phyloP scores from a whole-genome alignment of 2,888 invertebrate genomes.

The Yponomeuta evonymella region DNA sequence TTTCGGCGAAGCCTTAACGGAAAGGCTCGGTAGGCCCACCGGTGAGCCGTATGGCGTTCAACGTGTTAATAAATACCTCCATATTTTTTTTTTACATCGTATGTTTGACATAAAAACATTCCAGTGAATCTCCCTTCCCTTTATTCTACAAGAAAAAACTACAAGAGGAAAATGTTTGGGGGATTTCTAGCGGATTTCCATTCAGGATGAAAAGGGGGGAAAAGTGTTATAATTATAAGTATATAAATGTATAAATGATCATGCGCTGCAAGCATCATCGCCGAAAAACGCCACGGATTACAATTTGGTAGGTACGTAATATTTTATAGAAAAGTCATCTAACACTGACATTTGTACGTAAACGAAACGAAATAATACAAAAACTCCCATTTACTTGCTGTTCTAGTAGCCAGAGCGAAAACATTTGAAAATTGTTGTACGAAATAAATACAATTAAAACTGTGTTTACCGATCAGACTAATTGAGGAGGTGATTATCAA shows the following conservation, averaged over 20 bases:
- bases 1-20: too few species aligned
- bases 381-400: constrained; percentile 64
- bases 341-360: background rate
- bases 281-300: constrained; percentile 29
- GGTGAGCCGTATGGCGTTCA: too few species aligned
- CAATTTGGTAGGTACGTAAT: background rate
- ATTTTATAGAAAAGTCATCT: too few species aligned
- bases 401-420: constrained; percentile 75
- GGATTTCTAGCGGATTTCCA: constrained; percentile 52
- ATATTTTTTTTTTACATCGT: too few species aligned
- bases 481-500: too few species aligned
- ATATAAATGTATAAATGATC: constrained; percentile 27
- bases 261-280: constrained; percentile 58
- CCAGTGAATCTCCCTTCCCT: constrained; percentile 62
- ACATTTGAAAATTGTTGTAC: constrained; percentile 39
- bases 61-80: too few species aligned
- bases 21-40: too few species aligned
- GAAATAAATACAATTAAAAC: background rate
- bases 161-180: constrained; percentile 31
- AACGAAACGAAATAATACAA: constrained; percentile 19
- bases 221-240: constrained; percentile 19
- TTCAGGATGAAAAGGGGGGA: constrained; percentile 44
- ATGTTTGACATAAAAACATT: constrained; percentile 32
- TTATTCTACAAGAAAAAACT: constrained; percentile 28
- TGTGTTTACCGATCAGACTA: background rate